Base-by-base conservation (phyloP, 2,797 vertebrate species). In the Rhinophrynus dorsalis region DNA sequence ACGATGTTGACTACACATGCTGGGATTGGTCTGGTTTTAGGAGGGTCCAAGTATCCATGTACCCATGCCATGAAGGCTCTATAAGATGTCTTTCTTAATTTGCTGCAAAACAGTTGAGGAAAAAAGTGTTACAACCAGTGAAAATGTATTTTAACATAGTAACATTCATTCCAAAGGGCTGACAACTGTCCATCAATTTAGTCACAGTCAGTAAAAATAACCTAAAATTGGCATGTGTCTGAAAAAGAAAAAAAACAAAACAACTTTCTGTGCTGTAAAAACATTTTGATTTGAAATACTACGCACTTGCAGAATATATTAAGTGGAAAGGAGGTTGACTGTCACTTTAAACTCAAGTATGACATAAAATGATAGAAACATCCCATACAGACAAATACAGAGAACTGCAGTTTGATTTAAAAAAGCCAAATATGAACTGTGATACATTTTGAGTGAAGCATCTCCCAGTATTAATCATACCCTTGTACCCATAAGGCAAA, bases 1-100 rank as follows among this genome's bases (percentile, higher is more conserved):
- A 67, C 54, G 3, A n/a, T 5, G 3, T 44, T 58, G 30, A 67
- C 32, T 42, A 58, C 65, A 29, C 65, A 67, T 2, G 65, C 65
- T 24, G 65, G 65, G 32, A 58, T 10, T 10, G 54, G 18, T 17
- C 58, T 58, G 18, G 6, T 20, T 4, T 50, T 30, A 1, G 29
- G 65, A 20, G 11, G 24, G 32, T 58, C 42, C 32, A 67, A 26
- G 32, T 24, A 48, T 10, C 54, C 54, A 12, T 67, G 32, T 9
- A 23, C 54, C 65, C 54, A 50, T 15, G 56, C 15, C 1, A 50
- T 45, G 35, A 67, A 67, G n/a, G 51, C 42, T 33, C 65, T 67
- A 15, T 67, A 67, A n/a, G 54, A 33, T 1, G 44, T 67, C 4
- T 40, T 17, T 12, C 65, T 18, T 0, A 67, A 42, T 17, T 67